These are phyloP conservation scores for Operophtera brumata DNA, from an alignment of 2,888 invertebrate species.

Conservation along the genomic window DNA sequence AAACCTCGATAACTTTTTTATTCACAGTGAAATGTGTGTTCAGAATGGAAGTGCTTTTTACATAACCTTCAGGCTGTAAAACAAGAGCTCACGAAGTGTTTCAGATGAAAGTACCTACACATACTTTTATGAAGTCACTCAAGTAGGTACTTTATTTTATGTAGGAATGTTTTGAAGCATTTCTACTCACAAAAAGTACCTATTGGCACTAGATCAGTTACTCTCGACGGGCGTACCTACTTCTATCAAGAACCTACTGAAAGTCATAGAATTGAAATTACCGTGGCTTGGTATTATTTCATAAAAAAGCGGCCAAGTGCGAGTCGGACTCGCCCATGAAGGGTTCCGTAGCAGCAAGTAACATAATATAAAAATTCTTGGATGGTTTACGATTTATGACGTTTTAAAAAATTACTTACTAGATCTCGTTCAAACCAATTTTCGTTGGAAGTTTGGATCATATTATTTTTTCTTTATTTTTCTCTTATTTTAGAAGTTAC, in stretches of 20 bases:
- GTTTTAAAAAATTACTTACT: no score
- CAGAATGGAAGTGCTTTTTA: constrained; percentile 4
- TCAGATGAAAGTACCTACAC: background rate
- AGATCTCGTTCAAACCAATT: no score
- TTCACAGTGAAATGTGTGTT: constrained; percentile 4
- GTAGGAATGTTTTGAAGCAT: background rate
- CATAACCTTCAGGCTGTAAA: constrained; percentile 1
- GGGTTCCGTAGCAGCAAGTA: no score
- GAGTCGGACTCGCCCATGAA: no score
- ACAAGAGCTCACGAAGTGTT: background rate
- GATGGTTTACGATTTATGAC: no score
- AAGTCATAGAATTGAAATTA: no score
- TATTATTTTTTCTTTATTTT: no score
- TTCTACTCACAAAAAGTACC: background rate
- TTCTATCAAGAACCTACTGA: background rate
- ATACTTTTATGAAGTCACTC: background rate
- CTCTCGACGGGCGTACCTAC: background rate
- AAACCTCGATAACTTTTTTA: constrained; percentile 12
- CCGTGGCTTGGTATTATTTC: no score
- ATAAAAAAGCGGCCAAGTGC: no score
- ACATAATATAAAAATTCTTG: no score
- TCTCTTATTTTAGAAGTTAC: no score
- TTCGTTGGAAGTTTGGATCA: no score
- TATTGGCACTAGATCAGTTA: background rate
- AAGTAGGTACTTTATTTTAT: background rate